Evolutionary conservation across 2,888 invertebrate genomes (phyloP).

Genomic region (Timandra comae): DNA sequence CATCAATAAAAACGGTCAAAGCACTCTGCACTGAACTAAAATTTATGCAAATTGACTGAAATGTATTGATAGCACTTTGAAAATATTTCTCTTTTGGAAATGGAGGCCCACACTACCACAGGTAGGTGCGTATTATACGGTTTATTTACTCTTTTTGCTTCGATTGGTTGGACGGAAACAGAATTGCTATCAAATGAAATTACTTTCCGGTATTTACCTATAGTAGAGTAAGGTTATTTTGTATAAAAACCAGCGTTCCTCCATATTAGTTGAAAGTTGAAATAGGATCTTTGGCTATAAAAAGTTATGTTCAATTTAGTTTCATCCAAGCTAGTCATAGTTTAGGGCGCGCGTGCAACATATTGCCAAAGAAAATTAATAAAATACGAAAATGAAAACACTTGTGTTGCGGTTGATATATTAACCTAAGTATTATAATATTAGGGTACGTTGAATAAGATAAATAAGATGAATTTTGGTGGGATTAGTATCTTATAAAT

Average conservation of each 20-base stretch:
- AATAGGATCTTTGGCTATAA: constrained; percentile 58
- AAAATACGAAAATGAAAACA: constrained; percentile 44
- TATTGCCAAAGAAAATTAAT: constrained; percentile 67
- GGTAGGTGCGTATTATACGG: background rate
- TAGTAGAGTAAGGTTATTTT: too few relatives aligned
- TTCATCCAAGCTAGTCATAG: constrained; percentile 54
- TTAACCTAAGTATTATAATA: too few relatives aligned
- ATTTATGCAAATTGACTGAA: constrained; percentile 63
- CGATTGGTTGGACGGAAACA: background rate
- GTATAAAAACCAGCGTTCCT: constrained; percentile 19
- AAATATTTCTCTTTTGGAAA: constrained; percentile 51
- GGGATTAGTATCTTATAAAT: too few relatives aligned
- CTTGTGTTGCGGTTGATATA: constrained; percentile 1
- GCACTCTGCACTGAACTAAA: constrained; percentile 48
- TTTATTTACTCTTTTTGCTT: background rate
- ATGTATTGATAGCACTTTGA: constrained; percentile 57
- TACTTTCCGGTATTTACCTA: constrained; percentile 5
- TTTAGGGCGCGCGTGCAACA: constrained; percentile 64
- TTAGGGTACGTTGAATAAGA: too few relatives aligned
- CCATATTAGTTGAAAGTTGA: constrained; percentile 43
- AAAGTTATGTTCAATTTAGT: constrained; percentile 65
- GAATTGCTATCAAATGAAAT: background rate
- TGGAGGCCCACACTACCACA: constrained; percentile 21
- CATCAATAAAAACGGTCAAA: constrained; percentile 52
- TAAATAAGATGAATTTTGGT: too few relatives aligned